These are phyloP conservation scores for Aptenodytes patagonicus DNA, from an alignment of 2,113 vertebrate genomes.

Conservation along the genomic window DNA sequence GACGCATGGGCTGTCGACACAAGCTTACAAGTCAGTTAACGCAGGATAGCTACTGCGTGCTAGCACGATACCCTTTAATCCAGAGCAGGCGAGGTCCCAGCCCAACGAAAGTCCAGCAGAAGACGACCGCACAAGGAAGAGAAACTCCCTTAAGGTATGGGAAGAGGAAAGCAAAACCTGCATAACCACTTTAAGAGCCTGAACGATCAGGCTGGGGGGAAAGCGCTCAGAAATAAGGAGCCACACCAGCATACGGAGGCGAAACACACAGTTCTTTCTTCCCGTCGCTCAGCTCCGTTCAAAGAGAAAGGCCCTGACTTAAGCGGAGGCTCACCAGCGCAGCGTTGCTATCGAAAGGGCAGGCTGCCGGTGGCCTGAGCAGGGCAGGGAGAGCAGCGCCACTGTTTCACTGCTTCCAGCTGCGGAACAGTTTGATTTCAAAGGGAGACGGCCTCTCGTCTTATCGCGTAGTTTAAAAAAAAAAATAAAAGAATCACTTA, in stretches of 20 bases:
- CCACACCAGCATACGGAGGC: fast-evolving
- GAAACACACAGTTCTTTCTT: neutral
- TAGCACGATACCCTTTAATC: neutral
- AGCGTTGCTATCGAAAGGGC: neutral
- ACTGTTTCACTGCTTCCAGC: neutral
- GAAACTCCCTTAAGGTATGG: neutral
- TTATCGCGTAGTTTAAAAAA: neutral
- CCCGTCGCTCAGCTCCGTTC: neutral
- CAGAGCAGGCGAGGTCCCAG: neutral
- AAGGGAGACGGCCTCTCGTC: neutral
- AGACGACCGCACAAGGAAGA: neutral
- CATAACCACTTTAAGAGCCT: neutral
- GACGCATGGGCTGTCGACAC: neutral
- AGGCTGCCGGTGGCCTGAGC: neutral
- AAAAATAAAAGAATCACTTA: neutral
- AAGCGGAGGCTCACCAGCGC: neutral
- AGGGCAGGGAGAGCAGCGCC: neutral
- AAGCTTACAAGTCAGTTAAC: neutral
- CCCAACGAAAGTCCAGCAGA: neutral
- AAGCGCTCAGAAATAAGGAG: fast-evolving
- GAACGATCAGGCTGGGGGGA: neutral
- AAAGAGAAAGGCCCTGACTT: neutral
- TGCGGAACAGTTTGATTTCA: neutral
- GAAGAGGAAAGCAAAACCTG: neutral
- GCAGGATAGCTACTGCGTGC: fast-evolving